Evolutionary conservation across 2,797 vertebrate species (phyloP), one percentile per base, ranked within the genome.

Genomic region (Tokudaia tokunoshimensis): DNA sequence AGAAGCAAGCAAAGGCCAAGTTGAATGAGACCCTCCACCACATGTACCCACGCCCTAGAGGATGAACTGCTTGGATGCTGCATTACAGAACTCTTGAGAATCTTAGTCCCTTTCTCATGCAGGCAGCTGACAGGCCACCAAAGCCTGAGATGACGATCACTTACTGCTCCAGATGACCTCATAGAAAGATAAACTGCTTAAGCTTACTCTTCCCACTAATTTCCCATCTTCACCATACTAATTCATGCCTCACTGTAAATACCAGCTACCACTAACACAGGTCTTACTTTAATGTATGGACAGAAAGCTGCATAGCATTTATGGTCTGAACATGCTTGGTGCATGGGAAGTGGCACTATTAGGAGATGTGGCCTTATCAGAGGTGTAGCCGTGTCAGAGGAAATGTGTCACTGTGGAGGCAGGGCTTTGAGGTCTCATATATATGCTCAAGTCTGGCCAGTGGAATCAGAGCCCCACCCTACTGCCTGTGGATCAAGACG

Each of bases 221-320:
- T 76, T 29, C 3, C 74, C 4, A 75, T 34, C 22, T 88, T 61
- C 52, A 11, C 67, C 12, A 85, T 0, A 20, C 76, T 47, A 97
- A 37, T 74, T 92, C n/a, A 90, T 93, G 55, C 63, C 70, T 80
- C 19, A 15, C 78, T 55, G 92, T 29, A 93, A 89, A 93, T 44
- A 81, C 31, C n/a, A 95, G 7, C 41, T 70, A 80, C 52, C 10
- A 76, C 70, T 34, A 80, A 50, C 31, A 41, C 0, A 91, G 19
- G 37, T 74, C 67, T 96, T 81, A 84, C 88, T 83, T 17, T 59
- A 44, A 79, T 89, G 70, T 55, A 44, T 61, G 26, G 24, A 91
- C 75, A 26, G 81, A 52, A 94, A 86, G 78, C 89, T 26, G 8
- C 72, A 89, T 0, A 89, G 31, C 65, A 70, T 17, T 70, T 70